Percentiles rank a stretch among this genome's conserved stretches.
Evolutionary conservation across 2,888 invertebrate genomes (phyloP).

Genomic region (Venustoraphidia nigricollis): DNA sequence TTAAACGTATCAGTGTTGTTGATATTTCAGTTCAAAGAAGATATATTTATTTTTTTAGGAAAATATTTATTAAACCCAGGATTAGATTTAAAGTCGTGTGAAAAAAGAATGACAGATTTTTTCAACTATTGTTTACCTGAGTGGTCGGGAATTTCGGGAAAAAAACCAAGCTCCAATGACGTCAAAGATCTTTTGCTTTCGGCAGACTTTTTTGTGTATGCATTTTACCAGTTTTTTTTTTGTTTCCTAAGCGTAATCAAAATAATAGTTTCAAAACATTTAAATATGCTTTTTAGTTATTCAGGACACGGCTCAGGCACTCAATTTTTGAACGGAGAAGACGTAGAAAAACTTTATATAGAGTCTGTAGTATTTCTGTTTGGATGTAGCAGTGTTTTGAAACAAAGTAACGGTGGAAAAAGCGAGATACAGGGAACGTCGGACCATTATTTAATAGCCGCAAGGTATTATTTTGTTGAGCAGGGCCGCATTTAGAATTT

Average conservation of each 20-base stretch:
- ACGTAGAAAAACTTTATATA: constrained; percentile 36
- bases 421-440: constrained; percentile 30
- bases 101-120: constrained; percentile 29
- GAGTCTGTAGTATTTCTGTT: constrained; percentile 45
- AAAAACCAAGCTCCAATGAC: constrained; percentile 33
- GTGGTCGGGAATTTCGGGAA: constrained; percentile 30
- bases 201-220: constrained; percentile 43
- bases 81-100: constrained; percentile 29
- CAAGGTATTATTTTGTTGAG: constrained; percentile 19
- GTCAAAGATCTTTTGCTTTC: constrained; percentile 32
- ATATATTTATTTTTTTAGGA: constrained; percentile 13
- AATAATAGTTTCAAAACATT: background rate
- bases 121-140: constrained; percentile 32
- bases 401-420: constrained; percentile 27
- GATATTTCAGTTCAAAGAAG: background rate
- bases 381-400: constrained; percentile 41
- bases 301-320: constrained; percentile 54
- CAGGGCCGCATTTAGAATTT: no score
- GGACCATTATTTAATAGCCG: constrained; percentile 29
- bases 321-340: constrained; percentile 37
- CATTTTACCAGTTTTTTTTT: constrained; percentile 5
- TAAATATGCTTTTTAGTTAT: constrained; percentile 30
- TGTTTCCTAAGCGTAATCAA: background rate
- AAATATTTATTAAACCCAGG: constrained; percentile 58
- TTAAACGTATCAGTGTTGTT: no score